Percentiles rank a stretch among this genome's conserved stretches.
Evolutionary conservation across 2,888 invertebrate species (phyloP).

Genomic region (Agrypnus murinus): DNA sequence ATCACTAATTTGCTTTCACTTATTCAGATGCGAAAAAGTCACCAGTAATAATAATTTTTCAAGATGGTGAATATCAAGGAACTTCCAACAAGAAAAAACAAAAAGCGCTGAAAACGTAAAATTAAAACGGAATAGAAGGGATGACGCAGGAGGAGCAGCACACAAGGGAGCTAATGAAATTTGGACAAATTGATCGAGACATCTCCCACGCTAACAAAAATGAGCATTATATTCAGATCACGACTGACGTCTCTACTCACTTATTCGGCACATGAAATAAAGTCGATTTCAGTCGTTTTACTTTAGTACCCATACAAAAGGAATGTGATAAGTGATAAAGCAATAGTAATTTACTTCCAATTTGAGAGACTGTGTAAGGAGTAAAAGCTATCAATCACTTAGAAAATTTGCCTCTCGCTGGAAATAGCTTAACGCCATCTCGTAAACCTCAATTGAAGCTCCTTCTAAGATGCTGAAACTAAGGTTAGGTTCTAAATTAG

Average conservation of each 20-base stretch:
- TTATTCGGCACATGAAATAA: not conserved
- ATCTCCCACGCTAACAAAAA: conserved; percentile 3
- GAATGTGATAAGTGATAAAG: too few species aligned
- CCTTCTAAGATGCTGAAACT: too few species aligned
- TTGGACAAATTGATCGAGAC: conserved; percentile 27
- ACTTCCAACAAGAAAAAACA: not conserved
- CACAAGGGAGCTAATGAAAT: conserved; percentile 15
- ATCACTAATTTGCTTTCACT: too few species aligned
- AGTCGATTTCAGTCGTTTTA: not conserved
- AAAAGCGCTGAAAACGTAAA: not conserved
- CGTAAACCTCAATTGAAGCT: too few species aligned
- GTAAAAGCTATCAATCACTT: too few species aligned
- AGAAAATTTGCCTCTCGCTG: too few species aligned
- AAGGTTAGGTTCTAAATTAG: too few species aligned
- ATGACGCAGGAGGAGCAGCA: not conserved
- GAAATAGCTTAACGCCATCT: too few species aligned
- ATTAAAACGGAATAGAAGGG: not conserved
- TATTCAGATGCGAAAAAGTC: not conserved
- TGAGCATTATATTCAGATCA: conserved; percentile 25
- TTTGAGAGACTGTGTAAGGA: too few species aligned
- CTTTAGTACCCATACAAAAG: too few species aligned
- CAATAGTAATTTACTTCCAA: too few species aligned
- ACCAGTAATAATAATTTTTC: not conserved
- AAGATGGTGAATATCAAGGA: not conserved
- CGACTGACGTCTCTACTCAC: conserved; percentile 9